Conservation (phyloP, 2,113 vertebrate species). For the Pollachius pollachius region DNA sequence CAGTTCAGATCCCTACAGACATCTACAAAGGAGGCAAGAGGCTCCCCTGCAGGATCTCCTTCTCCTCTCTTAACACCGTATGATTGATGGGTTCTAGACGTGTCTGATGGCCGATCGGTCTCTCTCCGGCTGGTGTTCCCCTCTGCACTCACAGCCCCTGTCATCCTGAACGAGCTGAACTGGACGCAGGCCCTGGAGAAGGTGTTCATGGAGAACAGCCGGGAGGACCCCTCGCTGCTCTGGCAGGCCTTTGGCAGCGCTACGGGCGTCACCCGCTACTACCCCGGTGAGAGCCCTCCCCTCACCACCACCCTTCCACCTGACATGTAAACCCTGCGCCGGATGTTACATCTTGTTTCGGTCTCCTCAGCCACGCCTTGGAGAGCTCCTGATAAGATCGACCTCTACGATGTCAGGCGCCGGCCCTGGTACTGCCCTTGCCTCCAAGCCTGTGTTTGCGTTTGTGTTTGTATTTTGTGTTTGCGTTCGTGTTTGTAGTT, state of each 20-base stretch:
- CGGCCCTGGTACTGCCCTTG: conserved; percentile 84
- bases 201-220: conserved; percentile 92
- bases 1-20: conserved; percentile 97
- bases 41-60: too few species aligned
- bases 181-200: conserved; percentile 95
- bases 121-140: conserved; percentile 15
- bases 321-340: too few species aligned
- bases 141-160: conserved; percentile 75
- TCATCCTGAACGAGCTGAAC: conserved; percentile 96
- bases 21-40: conserved; percentile 98
- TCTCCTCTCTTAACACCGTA: too few species aligned
- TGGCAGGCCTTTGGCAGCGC: conserved; percentile 98
- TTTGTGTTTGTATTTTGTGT: neutral
- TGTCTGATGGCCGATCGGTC: too few species aligned
- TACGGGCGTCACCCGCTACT: conserved; percentile 95
- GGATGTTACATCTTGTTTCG: neutral
- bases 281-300: conserved; percentile 78
- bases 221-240: conserved; percentile 89
- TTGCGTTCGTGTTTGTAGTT: neutral
- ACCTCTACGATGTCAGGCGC: conserved; percentile 94
- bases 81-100: too few species aligned
- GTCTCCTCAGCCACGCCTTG: conserved; percentile 82
- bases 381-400: conserved; percentile 96
- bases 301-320: too few species aligned
- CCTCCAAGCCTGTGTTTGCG: neutral